These are phyloP conservation scores for Contarinia nasturtii DNA, from an alignment of 1,140 invertebrate genomes.

Conservation along the genomic window DNA sequence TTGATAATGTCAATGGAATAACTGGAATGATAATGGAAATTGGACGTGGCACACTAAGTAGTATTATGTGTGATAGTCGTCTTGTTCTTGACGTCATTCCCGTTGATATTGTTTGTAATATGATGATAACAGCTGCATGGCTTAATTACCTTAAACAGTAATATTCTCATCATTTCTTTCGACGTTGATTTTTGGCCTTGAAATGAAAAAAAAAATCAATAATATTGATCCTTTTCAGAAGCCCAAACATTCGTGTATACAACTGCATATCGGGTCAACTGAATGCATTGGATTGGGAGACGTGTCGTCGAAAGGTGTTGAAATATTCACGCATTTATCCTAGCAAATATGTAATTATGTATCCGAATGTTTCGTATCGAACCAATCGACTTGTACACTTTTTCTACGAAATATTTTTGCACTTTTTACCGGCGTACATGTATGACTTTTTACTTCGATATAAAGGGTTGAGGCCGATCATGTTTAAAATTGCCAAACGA, in stretches of 20 bases:
- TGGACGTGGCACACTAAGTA: slow-evolving; percentile 67
- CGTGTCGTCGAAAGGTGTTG: slow-evolving; percentile 44
- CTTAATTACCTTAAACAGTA: slow-evolving; percentile 14
- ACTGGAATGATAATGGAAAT: slow-evolving; percentile 64
- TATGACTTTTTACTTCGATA: slow-evolving; percentile 49
- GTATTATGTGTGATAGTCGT: slow-evolving; percentile 52
- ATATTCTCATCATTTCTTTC: neutral
- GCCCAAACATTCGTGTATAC: slow-evolving; percentile 45
- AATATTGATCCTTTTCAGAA: slow-evolving; percentile 9
- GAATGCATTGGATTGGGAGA: slow-evolving; percentile 71
- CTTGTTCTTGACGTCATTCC: slow-evolving; percentile 72
- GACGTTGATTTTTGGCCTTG: too few species aligned
- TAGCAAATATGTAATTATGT: slow-evolving; percentile 69
- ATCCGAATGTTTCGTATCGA: slow-evolving; percentile 61
- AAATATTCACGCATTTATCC: slow-evolving; percentile 54
- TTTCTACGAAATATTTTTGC: slow-evolving; percentile 46
- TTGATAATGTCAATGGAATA: slow-evolving; percentile 83
- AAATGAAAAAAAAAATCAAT: too few species aligned
- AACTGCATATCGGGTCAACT: slow-evolving; percentile 75
- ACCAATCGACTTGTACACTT: slow-evolving; percentile 50
- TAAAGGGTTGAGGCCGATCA: slow-evolving; percentile 61
- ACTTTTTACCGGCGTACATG: slow-evolving; percentile 60
- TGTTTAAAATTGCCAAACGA: slow-evolving; percentile 64
- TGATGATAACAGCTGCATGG: slow-evolving; percentile 69
- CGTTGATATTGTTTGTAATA: slow-evolving; percentile 78